Evolutionary conservation across 2,797 vertebrate species (phyloP), one percentile per base, ranked within the genome.

Genomic region (Acestrorhynchus altus): DNA sequence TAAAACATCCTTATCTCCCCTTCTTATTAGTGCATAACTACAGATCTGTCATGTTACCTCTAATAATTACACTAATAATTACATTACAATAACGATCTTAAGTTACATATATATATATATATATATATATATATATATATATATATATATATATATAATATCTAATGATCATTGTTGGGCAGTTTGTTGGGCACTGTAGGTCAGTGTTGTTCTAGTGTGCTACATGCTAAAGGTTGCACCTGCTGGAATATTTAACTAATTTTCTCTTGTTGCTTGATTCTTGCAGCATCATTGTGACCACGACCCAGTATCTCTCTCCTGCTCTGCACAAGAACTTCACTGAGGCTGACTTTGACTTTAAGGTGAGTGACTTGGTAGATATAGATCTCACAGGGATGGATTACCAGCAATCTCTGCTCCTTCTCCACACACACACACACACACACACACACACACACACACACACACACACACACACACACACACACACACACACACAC

Each of bases 291-390:
- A 99, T 99, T 73, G 96, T 99, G 47, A 97, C 96, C 81, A 99
- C 98, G 64, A 95, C 96, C 81, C 97, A 99, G 88, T 98, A 97
- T 88, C 93, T 99, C 80, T 97, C 96, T 11, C 96, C 98, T 71
- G 98, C 97, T 0, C 92, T 99, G 87, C 98, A 99, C 89, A 99
- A 99, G 93, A 99, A 98, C 91, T 99, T 99, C 93, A 96, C 96
- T 1, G 97, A 99, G 80, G 93, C 94, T 1, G 97, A 99, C 90
- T 99, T 99, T 84, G 98, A 99, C 91, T 99, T 99, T 87, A 99
- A 99, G 95, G 97, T 99, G 89, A 74, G 88, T 87, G 86, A 81
- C 60, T 72, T 35, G 5, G 42, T 56, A 31, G 39, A 24, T 76
- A 63, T 74, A 31, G 26, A 40, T 39, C 20, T 65, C 61, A 54